A percentile compares a stretch with the other conserved stretches of the same genome.
Evolutionary conservation across 1,140 invertebrate genomes (phyloP).

Genomic region (Brachionus rotundiformis): DNA sequence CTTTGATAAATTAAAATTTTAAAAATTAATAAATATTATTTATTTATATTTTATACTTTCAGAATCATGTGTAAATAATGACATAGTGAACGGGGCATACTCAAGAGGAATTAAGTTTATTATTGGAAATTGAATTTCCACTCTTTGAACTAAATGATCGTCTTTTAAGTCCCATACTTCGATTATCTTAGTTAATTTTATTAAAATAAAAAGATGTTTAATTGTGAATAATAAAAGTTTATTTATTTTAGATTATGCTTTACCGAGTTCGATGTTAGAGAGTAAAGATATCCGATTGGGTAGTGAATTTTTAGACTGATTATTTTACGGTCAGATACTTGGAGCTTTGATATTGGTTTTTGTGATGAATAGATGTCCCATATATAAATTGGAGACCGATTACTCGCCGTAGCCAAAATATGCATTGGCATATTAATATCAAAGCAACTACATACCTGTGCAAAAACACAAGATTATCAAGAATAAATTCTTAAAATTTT

Average conservation of each 20-base stretch:
- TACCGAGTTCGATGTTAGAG: conserved; percentile 18
- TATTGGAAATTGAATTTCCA: conserved; percentile 61
- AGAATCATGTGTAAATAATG: conserved; percentile 56
- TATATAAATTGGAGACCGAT: conserved; percentile 72
- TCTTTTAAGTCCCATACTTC: conserved; percentile 64
- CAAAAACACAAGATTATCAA: too few species aligned
- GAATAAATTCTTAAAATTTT: too few species aligned
- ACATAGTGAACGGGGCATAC: conserved; percentile 61
- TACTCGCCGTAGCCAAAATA: conserved; percentile 69
- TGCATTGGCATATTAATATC: conserved; percentile 61
- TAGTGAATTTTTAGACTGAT: conserved; percentile 32
- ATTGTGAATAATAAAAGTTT: too few species aligned
- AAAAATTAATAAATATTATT: too few species aligned
- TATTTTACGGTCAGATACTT: not conserved
- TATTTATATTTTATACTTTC: too few species aligned
- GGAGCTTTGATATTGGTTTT: conserved; percentile 18
- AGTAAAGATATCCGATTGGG: not conserved
- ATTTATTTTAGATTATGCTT: not conserved
- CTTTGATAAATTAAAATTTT: not conserved
- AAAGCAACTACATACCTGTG: conserved; percentile 62
- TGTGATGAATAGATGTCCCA: conserved; percentile 72
- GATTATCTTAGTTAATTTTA: too few species aligned
- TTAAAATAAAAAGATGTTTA: too few species aligned
- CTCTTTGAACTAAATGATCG: conserved; percentile 61
- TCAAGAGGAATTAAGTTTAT: conserved; percentile 62